Evolutionary conservation across 1,140 invertebrate species (phyloP), one percentile per base, ranked within the genome.

Genomic region (Homarus americanus): DNA sequence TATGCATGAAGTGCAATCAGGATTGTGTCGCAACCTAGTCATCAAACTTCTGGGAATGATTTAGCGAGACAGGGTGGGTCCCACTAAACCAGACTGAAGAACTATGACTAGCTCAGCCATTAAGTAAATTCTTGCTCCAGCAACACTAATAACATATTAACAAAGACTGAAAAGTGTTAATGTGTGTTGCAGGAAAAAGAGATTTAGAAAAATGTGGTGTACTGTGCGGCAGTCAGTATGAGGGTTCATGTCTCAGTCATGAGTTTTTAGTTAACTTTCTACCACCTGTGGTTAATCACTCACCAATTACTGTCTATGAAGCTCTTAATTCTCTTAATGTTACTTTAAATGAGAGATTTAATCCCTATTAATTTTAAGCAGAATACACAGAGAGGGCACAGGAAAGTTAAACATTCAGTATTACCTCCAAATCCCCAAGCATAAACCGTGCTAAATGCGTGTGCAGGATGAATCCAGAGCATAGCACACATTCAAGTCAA

Each of bases 401-500:
- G 87, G 82, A 92, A 89, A 69, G 63, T 89, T 89, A 79, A 92
- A 89, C 80, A 92, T 86, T 80, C 86, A 91, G 85, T 83, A 72
- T 92, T 92, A 85, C 83, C 66, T 89, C 85, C 90, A 83, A 84
- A 91, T 90, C 83, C 84, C 86, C 89, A 92, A 92, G 87, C 89
- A 90, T 87, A 85, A 88, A 88, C 89, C 85, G 90, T 89, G 83
- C 86, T 91, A 84, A 91, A 87, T 88, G 92, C 90, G 90, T 86
- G 90, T 87, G 85, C 86, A 82, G 80, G 86, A 93, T 89, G 92
- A 93, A 89, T 89, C 91, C 82, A 90, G 87, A 89, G 80, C 83
- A 92, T 83, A 87, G 90, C 85, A 91, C 90, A 91, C 90, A 90
- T 92, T 87, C 82, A 84, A 89, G 85, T 90, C 88, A 90, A 90